Percentiles rank a stretch among this genome's conserved stretches.
Evolutionary conservation across 2,113 vertebrate genomes (phyloP).

Genomic region (Cephalopholis sonnerati): DNA sequence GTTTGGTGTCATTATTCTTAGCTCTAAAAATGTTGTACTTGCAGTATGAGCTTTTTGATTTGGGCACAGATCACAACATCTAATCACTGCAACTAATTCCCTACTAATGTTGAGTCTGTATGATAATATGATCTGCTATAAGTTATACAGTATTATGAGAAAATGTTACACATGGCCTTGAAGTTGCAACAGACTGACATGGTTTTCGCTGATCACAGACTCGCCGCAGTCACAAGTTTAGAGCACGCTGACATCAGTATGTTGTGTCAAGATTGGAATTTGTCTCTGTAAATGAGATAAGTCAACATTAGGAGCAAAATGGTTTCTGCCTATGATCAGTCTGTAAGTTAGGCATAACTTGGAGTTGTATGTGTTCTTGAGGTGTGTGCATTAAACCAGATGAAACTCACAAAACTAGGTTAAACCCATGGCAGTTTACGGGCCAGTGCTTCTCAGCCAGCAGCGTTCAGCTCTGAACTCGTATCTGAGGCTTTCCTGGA

Average conservation of each 20-base stretch:
- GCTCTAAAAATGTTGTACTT: background rate
- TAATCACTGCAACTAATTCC: constrained; percentile 10
- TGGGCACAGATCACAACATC: background rate
- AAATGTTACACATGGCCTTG: background rate
- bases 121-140: background rate
- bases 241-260: background rate
- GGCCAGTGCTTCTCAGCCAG: constrained; percentile 29
- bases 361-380: background rate
- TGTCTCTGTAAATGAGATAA: background rate
- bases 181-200: background rate
- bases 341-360: background rate
- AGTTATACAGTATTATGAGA: background rate
- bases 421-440: constrained; percentile 35
- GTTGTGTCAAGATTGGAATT: background rate
- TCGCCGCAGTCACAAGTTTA: background rate
- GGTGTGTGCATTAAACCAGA: background rate
- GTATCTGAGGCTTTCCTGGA: constrained; percentile 37
- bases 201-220: background rate
- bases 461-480: constrained; percentile 1
- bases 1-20: background rate
- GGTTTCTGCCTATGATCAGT: background rate
- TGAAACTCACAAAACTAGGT: constrained; percentile 23
- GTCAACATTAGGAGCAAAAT: background rate
- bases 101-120: background rate
- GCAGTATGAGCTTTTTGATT: background rate